Conservation (phyloP, 2,797 vertebrate genomes). For the Hypotaenidia okinawae region DNA sequence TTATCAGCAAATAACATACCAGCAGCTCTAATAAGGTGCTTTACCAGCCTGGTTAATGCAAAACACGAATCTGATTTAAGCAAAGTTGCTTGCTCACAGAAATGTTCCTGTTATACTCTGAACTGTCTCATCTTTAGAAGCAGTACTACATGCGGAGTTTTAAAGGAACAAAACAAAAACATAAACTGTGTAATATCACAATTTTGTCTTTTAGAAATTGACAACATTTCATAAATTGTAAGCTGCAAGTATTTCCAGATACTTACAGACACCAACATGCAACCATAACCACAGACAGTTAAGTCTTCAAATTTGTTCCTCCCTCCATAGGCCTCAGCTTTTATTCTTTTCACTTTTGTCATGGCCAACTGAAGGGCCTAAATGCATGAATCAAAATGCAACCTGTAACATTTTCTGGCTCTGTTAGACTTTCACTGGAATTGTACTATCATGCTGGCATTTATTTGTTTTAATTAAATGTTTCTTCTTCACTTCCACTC, state of each 20-base stretch:
- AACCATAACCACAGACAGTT: neutral
- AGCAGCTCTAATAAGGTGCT: neutral
- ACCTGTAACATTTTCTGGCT: neutral
- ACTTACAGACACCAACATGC: neutral
- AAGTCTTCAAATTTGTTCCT: fast-evolving
- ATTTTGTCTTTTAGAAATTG: neutral
- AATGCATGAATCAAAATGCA: neutral
- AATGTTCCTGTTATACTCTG: neutral
- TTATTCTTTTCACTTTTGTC: neutral
- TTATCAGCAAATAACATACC: neutral
- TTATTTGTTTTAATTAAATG: conserved; percentile 21
- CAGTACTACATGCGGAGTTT: neutral
- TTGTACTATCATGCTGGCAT: neutral
- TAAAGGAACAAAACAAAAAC: neutral
- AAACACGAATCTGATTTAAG: neutral
- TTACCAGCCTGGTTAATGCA: neutral
- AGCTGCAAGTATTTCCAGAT: neutral
- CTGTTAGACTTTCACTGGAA: neutral
- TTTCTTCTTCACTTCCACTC: neutral
- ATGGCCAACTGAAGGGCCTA: neutral
- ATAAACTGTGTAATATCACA: neutral
- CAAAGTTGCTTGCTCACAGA: neutral
- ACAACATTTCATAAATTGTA: neutral
- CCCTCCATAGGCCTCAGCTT: neutral
- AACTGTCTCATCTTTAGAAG: neutral